Percentiles rank a stretch among this genome's conserved stretches.
Evolutionary conservation across 2,888 invertebrate species (phyloP).

Genomic region (Chesias legatella): DNA sequence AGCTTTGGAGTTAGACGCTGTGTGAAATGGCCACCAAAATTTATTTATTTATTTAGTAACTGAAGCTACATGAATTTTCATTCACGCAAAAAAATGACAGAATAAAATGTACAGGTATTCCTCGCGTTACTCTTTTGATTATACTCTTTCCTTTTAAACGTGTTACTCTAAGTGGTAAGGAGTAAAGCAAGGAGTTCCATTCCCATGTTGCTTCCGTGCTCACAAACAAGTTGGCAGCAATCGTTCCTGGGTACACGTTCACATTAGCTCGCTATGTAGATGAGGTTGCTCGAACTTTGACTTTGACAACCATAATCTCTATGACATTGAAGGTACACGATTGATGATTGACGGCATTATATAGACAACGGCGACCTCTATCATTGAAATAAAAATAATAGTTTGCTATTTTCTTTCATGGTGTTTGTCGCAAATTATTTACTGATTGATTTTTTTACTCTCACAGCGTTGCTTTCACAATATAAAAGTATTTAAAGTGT

Average conservation of each 20-base stretch:
- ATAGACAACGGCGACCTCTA: constrained; percentile 15
- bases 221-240: too few relatives aligned
- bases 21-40: too few relatives aligned
- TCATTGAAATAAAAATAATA: not conserved
- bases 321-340: not conserved
- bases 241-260: too few relatives aligned
- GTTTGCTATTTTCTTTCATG: constrained; percentile 46
- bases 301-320: not conserved
- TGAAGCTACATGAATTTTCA: not conserved
- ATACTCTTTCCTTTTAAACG: too few relatives aligned
- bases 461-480: constrained; percentile 59
- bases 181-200: too few relatives aligned
- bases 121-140: too few relatives aligned
- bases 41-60: too few relatives aligned
- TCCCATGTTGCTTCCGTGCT: too few relatives aligned
- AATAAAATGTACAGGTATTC: not conserved
- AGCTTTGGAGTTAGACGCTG: too few relatives aligned
- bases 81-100: not conserved
- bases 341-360: too few relatives aligned
- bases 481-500: constrained; percentile 39
- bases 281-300: not conserved
- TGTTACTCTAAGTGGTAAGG: too few relatives aligned
- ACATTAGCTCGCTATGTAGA: too few relatives aligned
- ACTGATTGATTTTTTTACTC: constrained; percentile 60
- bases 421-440: constrained; percentile 59